A percentile compares a stretch with the other conserved stretches of the same genome.
Evolutionary conservation across 1,140 invertebrate genomes (phyloP).

Genomic region (Pogonus chalceus): DNA sequence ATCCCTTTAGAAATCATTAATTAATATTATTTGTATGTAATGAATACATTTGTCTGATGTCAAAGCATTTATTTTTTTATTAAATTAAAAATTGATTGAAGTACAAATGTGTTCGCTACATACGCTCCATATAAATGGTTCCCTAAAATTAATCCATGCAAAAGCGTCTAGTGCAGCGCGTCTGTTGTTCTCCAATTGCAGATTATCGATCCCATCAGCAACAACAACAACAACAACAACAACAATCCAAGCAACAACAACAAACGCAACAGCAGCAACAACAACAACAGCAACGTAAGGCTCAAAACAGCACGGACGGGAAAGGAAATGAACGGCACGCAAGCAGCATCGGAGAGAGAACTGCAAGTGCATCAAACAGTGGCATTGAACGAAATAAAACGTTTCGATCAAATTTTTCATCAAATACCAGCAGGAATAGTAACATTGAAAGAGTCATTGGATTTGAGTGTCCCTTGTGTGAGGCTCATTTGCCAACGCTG

Average conservation of each 20-base stretch:
- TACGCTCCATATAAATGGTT: too few relatives aligned
- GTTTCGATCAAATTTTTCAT: slow-evolving; percentile 28
- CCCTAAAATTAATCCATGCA: too few relatives aligned
- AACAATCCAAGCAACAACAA: slow-evolving; percentile 27
- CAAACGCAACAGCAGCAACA: slow-evolving; percentile 15
- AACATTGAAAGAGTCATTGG: slow-evolving; percentile 31
- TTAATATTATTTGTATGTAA: too few relatives aligned
- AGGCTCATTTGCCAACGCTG: slow-evolving; percentile 48
- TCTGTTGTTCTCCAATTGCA: not conserved
- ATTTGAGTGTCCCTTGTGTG: slow-evolving; percentile 61
- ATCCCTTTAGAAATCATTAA: too few relatives aligned
- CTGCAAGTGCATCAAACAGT: slow-evolving; percentile 30
- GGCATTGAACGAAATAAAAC: slow-evolving; percentile 28
- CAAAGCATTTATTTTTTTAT: too few relatives aligned
- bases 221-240: slow-evolving; percentile 40
- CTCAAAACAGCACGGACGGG: slow-evolving; percentile 2
- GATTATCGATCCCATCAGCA: slow-evolving; percentile 33
- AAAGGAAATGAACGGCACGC: too few relatives aligned
- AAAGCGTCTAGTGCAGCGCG: not conserved
- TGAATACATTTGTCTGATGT: too few relatives aligned
- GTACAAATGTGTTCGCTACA: too few relatives aligned
- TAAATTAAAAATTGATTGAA: too few relatives aligned
- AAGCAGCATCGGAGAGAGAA: slow-evolving; percentile 10
- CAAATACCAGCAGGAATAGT: slow-evolving; percentile 13
- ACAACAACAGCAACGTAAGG: slow-evolving; percentile 20